These are phyloP conservation scores for Hydroisotoma schaefferi DNA, from an alignment of 2,888 invertebrate genomes.

Conservation along the genomic window DNA sequence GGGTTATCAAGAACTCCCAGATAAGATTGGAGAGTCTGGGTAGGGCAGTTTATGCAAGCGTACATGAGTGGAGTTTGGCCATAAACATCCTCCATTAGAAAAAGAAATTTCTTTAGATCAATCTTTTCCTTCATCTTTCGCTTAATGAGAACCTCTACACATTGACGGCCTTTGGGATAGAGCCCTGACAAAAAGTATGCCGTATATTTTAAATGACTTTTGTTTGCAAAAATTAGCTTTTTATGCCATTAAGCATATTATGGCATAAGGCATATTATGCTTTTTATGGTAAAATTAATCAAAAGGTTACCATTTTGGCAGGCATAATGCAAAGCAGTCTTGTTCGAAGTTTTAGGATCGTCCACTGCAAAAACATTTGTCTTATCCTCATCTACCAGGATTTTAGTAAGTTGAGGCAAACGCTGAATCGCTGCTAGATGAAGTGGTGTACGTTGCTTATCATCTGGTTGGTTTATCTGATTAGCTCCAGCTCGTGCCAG, in stretches of 20 bases:
- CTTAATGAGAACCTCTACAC: constrained; percentile 23
- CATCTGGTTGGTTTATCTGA: constrained; percentile 21
- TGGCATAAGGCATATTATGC: no score
- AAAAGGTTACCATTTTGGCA: constrained; percentile 16
- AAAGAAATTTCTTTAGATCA: constrained; percentile 17
- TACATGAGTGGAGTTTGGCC: constrained; percentile 21
- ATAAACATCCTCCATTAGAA: constrained; percentile 19
- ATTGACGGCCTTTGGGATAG: constrained; percentile 24
- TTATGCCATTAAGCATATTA: no score
- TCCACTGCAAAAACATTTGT: constrained; percentile 21
- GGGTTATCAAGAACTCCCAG: constrained; percentile 18
- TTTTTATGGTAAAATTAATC: not conserved
- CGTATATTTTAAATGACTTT: no score
- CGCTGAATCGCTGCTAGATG: constrained; percentile 23
- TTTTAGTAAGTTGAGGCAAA: constrained; percentile 11
- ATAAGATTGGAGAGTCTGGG: constrained; percentile 20
- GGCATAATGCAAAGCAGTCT: constrained; percentile 23
- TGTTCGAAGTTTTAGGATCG: not conserved
- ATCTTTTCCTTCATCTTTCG: constrained; percentile 10
- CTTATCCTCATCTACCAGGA: constrained; percentile 19
- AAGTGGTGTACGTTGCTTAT: constrained; percentile 16
- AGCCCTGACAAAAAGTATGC: constrained; percentile 12
- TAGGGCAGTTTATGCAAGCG: constrained; percentile 25
- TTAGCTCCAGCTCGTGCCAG: constrained; percentile 8
- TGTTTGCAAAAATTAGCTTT: no score